Conservation (phyloP, 1,140 invertebrate genomes). For the Platyura marginata region DNA sequence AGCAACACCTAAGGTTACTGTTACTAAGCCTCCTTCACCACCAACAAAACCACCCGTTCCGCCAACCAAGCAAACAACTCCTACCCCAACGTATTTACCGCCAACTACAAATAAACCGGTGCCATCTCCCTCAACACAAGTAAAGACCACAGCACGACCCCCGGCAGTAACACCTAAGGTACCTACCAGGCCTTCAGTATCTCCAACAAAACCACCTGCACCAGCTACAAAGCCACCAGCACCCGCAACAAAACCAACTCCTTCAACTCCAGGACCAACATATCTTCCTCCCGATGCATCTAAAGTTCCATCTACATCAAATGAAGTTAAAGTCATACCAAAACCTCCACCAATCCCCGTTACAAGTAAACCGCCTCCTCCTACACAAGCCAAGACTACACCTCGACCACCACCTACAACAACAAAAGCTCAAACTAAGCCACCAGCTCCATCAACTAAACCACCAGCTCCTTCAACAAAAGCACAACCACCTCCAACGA, state of each 20-base stretch:
- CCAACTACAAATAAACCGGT: no score
- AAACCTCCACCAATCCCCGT: neutral
- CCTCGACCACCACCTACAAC: neutral
- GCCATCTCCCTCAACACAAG: neutral
- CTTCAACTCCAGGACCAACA: constrained; percentile 7
- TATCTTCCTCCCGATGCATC: neutral
- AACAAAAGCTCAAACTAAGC: neutral
- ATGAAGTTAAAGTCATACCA: neutral
- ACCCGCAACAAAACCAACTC: constrained; percentile 1
- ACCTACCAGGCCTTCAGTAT: neutral
- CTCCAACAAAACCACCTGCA: neutral
- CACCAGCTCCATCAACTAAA: neutral
- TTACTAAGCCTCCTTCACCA: neutral
- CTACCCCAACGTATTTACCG: no score
- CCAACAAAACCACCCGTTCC: neutral
- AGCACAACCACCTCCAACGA: neutral
- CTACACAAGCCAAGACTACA: neutral
- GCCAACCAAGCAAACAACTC: no score
- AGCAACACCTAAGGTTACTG: neutral
- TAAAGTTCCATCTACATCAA: neutral
- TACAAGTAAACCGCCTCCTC: neutral
- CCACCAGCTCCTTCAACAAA: neutral
- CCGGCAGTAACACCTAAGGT: neutral
- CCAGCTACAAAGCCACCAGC: neutral
- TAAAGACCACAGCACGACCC: no score